These are phyloP conservation scores for Natrix natrix DNA, from an alignment of 2,797 vertebrate genomes.

Conservation along the genomic window DNA sequence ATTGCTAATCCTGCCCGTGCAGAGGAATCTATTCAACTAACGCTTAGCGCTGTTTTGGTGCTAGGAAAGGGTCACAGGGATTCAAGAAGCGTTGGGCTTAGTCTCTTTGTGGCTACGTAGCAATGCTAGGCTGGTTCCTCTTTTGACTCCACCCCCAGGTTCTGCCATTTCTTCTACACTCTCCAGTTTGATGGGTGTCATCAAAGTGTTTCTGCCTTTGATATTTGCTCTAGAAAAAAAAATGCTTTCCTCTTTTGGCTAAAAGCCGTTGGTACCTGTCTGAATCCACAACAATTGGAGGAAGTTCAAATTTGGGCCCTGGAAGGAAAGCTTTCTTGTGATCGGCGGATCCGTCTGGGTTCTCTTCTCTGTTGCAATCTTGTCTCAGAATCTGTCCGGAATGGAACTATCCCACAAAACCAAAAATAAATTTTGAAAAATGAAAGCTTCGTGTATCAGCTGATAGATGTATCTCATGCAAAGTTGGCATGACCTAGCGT, in stretches of 20 bases:
- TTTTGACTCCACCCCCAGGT: no score
- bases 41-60: no score
- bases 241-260: not conserved
- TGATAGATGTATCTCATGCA: not conserved
- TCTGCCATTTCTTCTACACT: no score
- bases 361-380: slow-evolving; percentile 49
- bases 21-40: no score
- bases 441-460: not conserved
- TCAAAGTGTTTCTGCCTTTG: not conserved
- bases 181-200: not conserved
- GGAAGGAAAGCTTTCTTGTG: slow-evolving; percentile 40
- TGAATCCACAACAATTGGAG: slow-evolving; percentile 46
- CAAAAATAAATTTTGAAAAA: not conserved
- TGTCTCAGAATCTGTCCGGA: slow-evolving; percentile 36
- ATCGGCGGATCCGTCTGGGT: slow-evolving; percentile 30
- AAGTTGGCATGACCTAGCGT: not conserved
- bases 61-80: no score
- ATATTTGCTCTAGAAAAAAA: not conserved
- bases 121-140: no score
- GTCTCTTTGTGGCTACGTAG: no score
- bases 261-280: slow-evolving; percentile 59
- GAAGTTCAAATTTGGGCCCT: slow-evolving; percentile 46
- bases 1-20: no score
- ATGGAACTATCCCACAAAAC: slow-evolving; percentile 40
- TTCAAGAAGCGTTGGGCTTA: no score